Percentiles rank a stretch among this genome's conserved stretches.
phyloP scores from a whole-genome alignment of 2,797 vertebrate species.

The Girardinus metallicus region DNA sequence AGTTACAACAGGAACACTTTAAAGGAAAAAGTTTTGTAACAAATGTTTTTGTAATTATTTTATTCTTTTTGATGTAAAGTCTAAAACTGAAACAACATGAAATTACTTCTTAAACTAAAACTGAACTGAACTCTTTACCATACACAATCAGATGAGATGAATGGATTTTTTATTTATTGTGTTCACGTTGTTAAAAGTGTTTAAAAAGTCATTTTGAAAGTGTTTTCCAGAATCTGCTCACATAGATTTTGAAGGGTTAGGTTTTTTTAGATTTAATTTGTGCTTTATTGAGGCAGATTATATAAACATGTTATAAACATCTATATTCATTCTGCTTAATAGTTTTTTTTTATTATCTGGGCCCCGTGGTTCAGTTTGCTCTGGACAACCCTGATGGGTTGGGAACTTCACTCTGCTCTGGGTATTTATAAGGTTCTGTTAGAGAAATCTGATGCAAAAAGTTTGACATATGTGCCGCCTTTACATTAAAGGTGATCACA shows the following conservation, averaged over 20 bases:
- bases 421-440: constrained; percentile 45
- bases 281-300: neutral
- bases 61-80: neutral
- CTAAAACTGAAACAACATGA: neutral
- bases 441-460: neutral
- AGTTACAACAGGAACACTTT: neutral
- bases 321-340: constrained; percentile 19
- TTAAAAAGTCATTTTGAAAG: neutral
- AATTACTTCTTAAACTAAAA: neutral
- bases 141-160: neutral
- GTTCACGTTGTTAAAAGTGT: neutral
- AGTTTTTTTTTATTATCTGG: constrained; percentile 59
- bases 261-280: neutral
- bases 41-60: neutral
- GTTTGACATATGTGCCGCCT: constrained; percentile 24
- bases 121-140: neutral
- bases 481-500: constrained; percentile 28
- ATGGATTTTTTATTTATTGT: neutral
- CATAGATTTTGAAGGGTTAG: neutral
- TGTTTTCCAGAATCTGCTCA: constrained; percentile 11
- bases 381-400: constrained; percentile 75
- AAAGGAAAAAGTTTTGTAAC: neutral
- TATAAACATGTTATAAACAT: constrained; percentile 25
- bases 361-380: constrained; percentile 41
- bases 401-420: constrained; percentile 74